Evolutionary conservation across 2,113 vertebrate genomes (phyloP).

Genomic region (Entelurus aequoreus): DNA sequence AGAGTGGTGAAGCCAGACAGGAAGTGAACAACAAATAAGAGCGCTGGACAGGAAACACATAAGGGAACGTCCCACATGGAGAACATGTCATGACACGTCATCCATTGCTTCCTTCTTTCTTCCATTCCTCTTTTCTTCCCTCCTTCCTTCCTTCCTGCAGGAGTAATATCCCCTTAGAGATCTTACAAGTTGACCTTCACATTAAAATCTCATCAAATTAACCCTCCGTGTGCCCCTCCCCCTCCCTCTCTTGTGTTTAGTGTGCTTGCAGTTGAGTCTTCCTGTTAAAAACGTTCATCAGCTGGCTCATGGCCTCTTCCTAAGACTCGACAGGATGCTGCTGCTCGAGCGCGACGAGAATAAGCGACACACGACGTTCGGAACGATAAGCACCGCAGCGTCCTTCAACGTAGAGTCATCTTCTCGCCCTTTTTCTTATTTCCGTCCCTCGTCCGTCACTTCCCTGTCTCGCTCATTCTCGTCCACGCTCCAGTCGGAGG

Average conservation of each 20-base stretch:
- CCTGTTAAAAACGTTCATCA: conserved; percentile 14
- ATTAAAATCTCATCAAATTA: conserved; percentile 70
- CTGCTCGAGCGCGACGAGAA: too few species aligned
- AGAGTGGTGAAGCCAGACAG: too few species aligned
- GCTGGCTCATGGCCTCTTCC: conserved; percentile 12
- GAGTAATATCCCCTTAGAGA: conserved; percentile 58
- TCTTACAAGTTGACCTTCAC: conserved; percentile 71
- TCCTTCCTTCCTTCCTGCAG: conserved; percentile 15
- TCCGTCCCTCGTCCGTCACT: not conserved
- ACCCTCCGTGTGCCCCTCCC: conserved; percentile 6
- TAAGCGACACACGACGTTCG: too few species aligned
- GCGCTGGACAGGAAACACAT: too few species aligned
- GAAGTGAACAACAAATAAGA: too few species aligned
- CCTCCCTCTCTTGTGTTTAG: conserved; percentile 27
- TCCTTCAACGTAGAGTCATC: too few species aligned
- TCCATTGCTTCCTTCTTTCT: conserved; percentile 7
- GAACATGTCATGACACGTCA: conserved; percentile 1
- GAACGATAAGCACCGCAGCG: too few species aligned
- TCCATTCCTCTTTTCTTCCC: not conserved
- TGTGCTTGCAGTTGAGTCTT: conserved; percentile 19
- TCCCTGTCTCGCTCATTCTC: not conserved
- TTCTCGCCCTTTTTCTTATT: conserved; percentile 9
- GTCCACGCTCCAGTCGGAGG: conserved; percentile 55
- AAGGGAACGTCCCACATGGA: too few species aligned
- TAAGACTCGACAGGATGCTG: not conserved